Evolutionary conservation across 1,140 invertebrate species (phyloP).

Genomic region (Oreohelix idahoensis): DNA sequence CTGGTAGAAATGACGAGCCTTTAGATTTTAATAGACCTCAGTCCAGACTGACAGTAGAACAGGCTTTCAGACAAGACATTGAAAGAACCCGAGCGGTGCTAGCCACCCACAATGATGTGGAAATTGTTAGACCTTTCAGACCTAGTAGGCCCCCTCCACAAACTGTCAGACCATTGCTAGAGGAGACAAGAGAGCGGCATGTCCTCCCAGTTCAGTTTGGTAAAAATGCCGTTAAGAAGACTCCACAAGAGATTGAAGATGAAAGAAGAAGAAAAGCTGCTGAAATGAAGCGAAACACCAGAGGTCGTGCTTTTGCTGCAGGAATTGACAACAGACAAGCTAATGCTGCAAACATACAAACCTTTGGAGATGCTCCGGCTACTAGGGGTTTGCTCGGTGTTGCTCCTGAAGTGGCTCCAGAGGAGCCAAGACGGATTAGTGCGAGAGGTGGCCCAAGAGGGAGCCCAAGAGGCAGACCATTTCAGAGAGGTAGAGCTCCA

Average conservation of each 20-base stretch:
- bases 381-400: too few species aligned
- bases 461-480: background rate
- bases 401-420: too few species aligned
- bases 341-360: background rate
- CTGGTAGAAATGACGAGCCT: slow-evolving; percentile 14
- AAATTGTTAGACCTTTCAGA: background rate
- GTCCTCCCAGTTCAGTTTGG: slow-evolving; percentile 21
- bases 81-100: slow-evolving; percentile 4
- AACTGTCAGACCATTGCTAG: too few species aligned
- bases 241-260: background rate
- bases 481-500: background rate
- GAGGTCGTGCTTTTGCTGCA: background rate
- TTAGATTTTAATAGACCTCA: slow-evolving; percentile 5
- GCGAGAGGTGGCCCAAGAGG: background rate
- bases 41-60: background rate
- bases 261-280: background rate
- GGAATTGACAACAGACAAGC: background rate
- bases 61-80: slow-evolving; percentile 11
- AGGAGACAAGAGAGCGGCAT: background rate
- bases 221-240: slow-evolving; percentile 18
- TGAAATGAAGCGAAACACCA: background rate
- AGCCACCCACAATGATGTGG: too few species aligned
- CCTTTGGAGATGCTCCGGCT: background rate
- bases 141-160: background rate
- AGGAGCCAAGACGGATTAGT: too few species aligned